Base-by-base conservation (phyloP, 1,140 invertebrate genomes). In the Eciton burchellii region DNA sequence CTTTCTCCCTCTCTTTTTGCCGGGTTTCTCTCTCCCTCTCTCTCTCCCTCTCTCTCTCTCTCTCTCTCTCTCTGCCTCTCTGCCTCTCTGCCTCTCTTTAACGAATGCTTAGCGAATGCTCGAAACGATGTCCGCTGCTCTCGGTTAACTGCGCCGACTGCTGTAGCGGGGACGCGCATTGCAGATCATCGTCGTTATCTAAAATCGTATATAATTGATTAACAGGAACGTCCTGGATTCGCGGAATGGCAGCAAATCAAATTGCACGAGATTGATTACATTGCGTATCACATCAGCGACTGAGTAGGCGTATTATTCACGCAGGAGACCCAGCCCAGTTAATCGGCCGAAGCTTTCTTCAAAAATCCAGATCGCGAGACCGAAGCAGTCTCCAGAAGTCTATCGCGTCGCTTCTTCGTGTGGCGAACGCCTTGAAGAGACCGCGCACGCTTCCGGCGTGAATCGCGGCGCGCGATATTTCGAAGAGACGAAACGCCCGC, bases 1-100 rank as follows among this genome's bases (percentile, higher is more conserved):
- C 71, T 87, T 87, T 81, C 59, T 87, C 59, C 60, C 35, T 60
- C 71, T 87, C 66, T 65, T 16, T 54, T 60, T 24, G 24, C 47
- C 52, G 16, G 41, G 47, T 63, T 11, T 47, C 35, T 79, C n/a
- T 65, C 21, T 16, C 14, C 24, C 14, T 45, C 35, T 65, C 35
- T 19, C 62, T 65, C n/a, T 12, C n/a, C n/a, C n/a, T n/a, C n/a
- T n/a, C n/a, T n/a, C n/a, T n/a, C n/a, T n/a, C n/a, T n/a, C n/a
- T n/a, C n/a, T n/a, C n/a, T n/a, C n/a, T n/a, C n/a, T n/a, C n/a
- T n/a, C n/a, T n/a, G n/a, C n/a, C n/a, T n/a, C n/a, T n/a, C n/a
- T n/a, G 19, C 45, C 66, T 81, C 76, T 72, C 52, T 47, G 19
- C 60, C 52, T 72, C 68, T 60, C 43, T 72, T 81, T 59, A 68